Base-by-base conservation (phyloP, 1,140 invertebrate species). In the Pseudobourletiella spinata region DNA sequence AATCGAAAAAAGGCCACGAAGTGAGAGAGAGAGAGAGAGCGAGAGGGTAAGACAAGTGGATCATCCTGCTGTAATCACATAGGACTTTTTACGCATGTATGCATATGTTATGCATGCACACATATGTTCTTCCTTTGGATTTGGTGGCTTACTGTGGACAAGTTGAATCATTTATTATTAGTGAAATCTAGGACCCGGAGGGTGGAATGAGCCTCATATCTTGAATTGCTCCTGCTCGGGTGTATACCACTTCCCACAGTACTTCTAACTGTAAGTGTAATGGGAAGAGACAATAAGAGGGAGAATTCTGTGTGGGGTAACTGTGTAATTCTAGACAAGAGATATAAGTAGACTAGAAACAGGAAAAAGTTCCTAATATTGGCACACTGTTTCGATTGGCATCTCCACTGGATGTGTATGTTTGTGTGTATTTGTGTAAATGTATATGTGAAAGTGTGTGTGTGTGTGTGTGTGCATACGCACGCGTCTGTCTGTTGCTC, bases 361-460 rank as follows among this genome's bases (percentile, higher is more conserved):
- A n/a, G n/a, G 48, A 22, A 3, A 51, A 51, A 55, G 2, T 61
- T 61, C 35, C 39, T 29, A 54, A 55, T 61, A 56, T 61, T 61
- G 51, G 52, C 59, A 61, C 59, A 51, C 54, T 42, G 44, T 52
- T 11, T 39, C 54, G 59, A 61, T 61, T 54, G 39, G 50, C 59
- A 61, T 61, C 59, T 55, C 32, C 8, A 39, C n/a, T 8, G n/a
- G n/a, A 8, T 39, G 8, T 39, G 8, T 39, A 11, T 39, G 35
- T 39, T 39, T 8, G 8, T 39, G 8, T 39, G 35, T 39, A n/a
- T n/a, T 39, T 39, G 35, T 39, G 35, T 39, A 11, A 11, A n/a
- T 39, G 35, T 39, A 39, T 11, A 39, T 39, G 35, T 8, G 8
- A 39, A 39, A 39, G 8, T 8, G 35, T 39, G 35, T 11, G n/a